Evolutionary conservation across 2,113 vertebrate genomes (phyloP), one percentile per base, ranked within the genome.

Genomic region (Lasiurus borealis): DNA sequence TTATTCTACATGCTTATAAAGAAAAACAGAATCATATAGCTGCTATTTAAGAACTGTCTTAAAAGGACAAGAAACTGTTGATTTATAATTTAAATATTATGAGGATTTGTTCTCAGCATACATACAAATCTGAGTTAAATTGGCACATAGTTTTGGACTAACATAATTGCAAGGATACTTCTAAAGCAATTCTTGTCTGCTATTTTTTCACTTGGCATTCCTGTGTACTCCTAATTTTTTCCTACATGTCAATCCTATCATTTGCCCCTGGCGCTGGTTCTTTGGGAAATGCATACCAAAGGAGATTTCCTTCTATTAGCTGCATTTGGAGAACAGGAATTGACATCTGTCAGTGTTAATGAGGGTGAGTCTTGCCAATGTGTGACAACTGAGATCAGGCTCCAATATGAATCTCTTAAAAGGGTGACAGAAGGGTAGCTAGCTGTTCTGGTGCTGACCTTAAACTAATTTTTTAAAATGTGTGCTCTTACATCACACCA

Each of bases 1-100:
- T 93, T 95, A 87, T 73, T 34, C n/a, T 91, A 59, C n/a, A 73
- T 88, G 54, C 31, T 90, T 93, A 88, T 23, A 77, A 93, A 89
- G 78, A 78, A 96, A 90, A 93, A 86, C 34, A 57, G 19, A 10
- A 23, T 77, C 62, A 89, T 75, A 86, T 69, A 93, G 27, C 27
- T 95, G 6, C 12, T 88, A 64, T 69, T 36, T 62, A 78, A 95
- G 77, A 93, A 94, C 68, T 71, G 27, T 77, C 46, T 85, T 44
- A 50, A 93, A 90, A 48, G 25, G 52, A 9, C 15, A 72, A 84
- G 40, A 81, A 94, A 89, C 31, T 69, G 6, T 75, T 92, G 77
- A 46, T 88, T 85, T 73, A 87, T 72, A 46, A 89, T 64, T 96
- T 81, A 93, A 87, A 92, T 85, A 21, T 3, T 50, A 23, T 73